Base-by-base conservation (phyloP, 2,113 vertebrate species). In the Hippoglossus stenolepis region DNA sequence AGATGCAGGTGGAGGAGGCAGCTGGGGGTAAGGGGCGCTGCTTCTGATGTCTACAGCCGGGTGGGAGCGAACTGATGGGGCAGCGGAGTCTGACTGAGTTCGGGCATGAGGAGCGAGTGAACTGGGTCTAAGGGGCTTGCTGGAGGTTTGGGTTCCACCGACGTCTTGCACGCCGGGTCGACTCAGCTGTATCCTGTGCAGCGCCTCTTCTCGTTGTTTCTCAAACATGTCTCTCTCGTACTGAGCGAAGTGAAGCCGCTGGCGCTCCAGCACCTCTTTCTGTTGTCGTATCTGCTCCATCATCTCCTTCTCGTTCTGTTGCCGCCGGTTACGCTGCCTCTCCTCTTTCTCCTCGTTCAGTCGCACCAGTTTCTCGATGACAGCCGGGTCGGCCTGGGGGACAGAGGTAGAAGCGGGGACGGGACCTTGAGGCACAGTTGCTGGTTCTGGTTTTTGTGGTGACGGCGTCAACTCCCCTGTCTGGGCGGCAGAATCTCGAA, bases 211-310 rank as follows among this genome's bases (percentile, higher is more conserved):
- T 24, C 85, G 85, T 53, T 96, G 93, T 24, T 94, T 96, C 85
- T 96, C 96, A 47, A 95, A 93, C 88, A 90, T 87, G 5, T 94
- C 93, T 54, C 85, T 90, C 79, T 95, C 93, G 13, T 85, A 65
- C 72, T 96, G 95, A 73, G 95, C 95, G 0, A 97, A 95, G 68
- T 87, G 82, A 69, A 93, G 95, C 2, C 96, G 95, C 7, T 98
- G 95, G 23, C 83, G 95, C 92, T 96, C 97, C 82, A 99, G 90
- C 75, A 91, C 95, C 77, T 96, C 96, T 35, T 96, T 98, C 92
- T 99, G 97, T 65, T 96, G 94, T 1, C 97, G 93, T 80, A 99
- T 98, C 91, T 99, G 96, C 85, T 96, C 95, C 98, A 99, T 99
- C 97, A 99, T 97, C 80, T 98, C 95, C 79, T 86, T 96, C 87